Conservation (phyloP, 2,113 vertebrate genomes). For the Perca fluviatilis region DNA sequence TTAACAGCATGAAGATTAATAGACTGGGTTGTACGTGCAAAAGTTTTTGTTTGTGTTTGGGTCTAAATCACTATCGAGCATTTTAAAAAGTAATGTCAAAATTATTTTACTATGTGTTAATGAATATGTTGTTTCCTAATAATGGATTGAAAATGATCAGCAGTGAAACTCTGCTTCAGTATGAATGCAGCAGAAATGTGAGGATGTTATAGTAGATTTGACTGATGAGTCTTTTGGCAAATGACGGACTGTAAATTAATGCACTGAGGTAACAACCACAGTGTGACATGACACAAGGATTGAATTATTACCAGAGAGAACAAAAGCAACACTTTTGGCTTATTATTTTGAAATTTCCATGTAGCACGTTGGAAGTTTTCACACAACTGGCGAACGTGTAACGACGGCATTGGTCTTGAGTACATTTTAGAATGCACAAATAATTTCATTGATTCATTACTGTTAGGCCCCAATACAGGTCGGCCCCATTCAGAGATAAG, state of each 20-base stretch:
- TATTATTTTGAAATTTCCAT: slow-evolving; percentile 40
- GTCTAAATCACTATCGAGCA: not conserved
- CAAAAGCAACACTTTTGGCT: slow-evolving; percentile 57
- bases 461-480: slow-evolving; percentile 1
- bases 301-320: slow-evolving; percentile 58
- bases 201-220: slow-evolving; percentile 29
- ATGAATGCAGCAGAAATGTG: not conserved
- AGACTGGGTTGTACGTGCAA: not conserved
- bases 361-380: slow-evolving; percentile 16
- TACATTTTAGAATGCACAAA: slow-evolving; percentile 16
- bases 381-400: not conserved
- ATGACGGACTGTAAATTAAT: slow-evolving; percentile 48
- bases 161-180: not conserved
- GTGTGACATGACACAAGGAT: slow-evolving; percentile 45
- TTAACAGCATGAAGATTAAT: not conserved
- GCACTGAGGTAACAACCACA: slow-evolving; percentile 44
- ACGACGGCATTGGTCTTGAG: not conserved
- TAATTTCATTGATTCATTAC: slow-evolving; percentile 5
- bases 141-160: slow-evolving; percentile 1
- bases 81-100: not conserved
- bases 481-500: not conserved
- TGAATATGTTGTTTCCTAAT: not conserved
- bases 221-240: slow-evolving; percentile 56
- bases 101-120: not conserved
- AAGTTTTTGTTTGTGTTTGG: not conserved